A percentile compares a stretch with the other conserved stretches of the same genome.
Conservation (phyloP, 2,113 vertebrate genomes). For the Apodemus speciosus region DNA sequence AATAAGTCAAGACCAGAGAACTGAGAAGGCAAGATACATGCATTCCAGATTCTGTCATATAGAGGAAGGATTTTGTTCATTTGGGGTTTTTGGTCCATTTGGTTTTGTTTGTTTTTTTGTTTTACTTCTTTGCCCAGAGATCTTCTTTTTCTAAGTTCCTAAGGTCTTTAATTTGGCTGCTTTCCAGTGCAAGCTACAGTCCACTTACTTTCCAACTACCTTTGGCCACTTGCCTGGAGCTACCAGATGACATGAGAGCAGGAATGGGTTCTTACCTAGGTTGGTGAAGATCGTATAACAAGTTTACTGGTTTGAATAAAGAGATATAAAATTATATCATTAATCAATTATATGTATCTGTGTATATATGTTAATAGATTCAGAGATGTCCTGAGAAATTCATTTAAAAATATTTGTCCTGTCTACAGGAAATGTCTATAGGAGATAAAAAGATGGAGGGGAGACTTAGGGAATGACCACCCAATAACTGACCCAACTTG, state of each 20-base stretch:
- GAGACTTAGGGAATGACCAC: no score
- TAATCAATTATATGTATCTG: not conserved
- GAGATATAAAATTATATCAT: constrained; percentile 19
- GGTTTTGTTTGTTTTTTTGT: not conserved
- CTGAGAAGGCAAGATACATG: not conserved
- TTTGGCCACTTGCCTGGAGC: constrained; percentile 22
- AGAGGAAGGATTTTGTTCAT: not conserved
- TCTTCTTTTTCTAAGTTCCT: not conserved
- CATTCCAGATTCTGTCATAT: no score
- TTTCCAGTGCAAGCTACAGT: not conserved
- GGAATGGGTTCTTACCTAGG: not conserved
- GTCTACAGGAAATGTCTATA: not conserved
- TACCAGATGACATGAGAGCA: constrained; percentile 2
- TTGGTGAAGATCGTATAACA: not conserved
- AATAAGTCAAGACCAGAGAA: not conserved
- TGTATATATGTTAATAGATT: not conserved
- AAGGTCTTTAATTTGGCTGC: not conserved
- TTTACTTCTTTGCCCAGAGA: not conserved
- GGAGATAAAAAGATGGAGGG: no score
- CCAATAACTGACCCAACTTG: no score
- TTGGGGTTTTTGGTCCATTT: no score
- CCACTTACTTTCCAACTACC: constrained; percentile 20
- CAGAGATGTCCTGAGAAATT: not conserved
- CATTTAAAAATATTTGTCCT: constrained; percentile 44
- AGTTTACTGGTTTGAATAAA: constrained; percentile 25